Conservation (phyloP, 2,113 vertebrate genomes). For the Vombatus ursinus region DNA sequence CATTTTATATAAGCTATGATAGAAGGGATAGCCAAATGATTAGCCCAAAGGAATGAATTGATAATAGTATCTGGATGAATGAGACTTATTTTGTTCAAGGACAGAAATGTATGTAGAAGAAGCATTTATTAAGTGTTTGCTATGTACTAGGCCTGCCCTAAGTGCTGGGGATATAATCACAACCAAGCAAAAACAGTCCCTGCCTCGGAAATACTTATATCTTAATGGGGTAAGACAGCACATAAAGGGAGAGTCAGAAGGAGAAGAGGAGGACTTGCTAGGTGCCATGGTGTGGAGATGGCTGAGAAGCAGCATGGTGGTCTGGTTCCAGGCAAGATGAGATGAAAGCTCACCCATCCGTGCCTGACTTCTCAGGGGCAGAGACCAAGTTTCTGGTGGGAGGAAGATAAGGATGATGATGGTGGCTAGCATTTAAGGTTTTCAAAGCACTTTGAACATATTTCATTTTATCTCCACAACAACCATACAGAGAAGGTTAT, state of each 20-base stretch:
- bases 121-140: not conserved
- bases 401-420: not conserved
- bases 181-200: not conserved
- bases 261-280: too few species aligned
- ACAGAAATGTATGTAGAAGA: not conserved
- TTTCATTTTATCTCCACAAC: not conserved
- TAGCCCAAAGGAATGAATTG: not conserved
- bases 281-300: not conserved
- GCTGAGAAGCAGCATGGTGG: not conserved
- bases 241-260: not conserved
- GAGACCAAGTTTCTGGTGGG: too few species aligned
- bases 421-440: not conserved
- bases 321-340: too few species aligned
- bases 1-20: not conserved
- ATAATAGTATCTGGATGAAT: not conserved
- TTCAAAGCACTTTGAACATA: not conserved
- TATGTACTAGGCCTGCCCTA: not conserved
- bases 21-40: not conserved
- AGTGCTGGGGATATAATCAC: not conserved
- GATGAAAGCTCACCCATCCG: too few species aligned
- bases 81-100: not conserved
- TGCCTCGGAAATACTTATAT: not conserved
- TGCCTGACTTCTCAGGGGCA: not conserved
- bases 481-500: not conserved
- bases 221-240: not conserved